Conservation (phyloP, 2,888 invertebrate species). For the Heliconius charithonia region DNA sequence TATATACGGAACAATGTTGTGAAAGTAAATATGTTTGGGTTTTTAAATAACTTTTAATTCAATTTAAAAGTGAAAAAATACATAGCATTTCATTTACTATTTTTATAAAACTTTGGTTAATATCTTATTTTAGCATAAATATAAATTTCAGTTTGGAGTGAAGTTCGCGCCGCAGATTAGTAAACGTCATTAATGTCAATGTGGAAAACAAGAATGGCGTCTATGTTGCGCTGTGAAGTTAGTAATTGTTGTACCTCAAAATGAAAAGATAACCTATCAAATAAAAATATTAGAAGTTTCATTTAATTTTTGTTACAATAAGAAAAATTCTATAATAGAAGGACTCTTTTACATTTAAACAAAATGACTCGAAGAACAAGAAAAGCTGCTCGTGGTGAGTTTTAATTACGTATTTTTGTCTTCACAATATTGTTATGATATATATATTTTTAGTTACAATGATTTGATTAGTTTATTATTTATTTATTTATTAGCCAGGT, state of each 20-base stretch:
- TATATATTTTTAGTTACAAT: not conserved
- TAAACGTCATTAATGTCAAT: slow-evolving; percentile 22
- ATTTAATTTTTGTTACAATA: not conserved
- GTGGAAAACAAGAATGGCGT: slow-evolving; percentile 24
- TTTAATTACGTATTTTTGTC: slow-evolving; percentile 10
- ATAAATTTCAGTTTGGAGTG: slow-evolving; percentile 2
- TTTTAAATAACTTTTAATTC: no score
- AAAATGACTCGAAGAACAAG: slow-evolving; percentile 59
- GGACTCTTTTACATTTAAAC: not conserved
- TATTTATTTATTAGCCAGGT: not conserved
- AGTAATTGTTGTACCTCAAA: slow-evolving; percentile 6
- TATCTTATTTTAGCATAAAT: no score
- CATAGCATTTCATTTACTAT: no score
- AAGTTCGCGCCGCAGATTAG: slow-evolving; percentile 5
- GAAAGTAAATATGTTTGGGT: not conserved
- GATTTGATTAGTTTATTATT: not conserved
- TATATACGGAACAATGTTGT: not conserved
- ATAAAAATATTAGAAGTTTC: slow-evolving; percentile 7
- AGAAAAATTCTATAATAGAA: not conserved
- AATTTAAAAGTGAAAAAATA: no score
- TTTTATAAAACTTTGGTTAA: no score
- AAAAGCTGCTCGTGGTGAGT: slow-evolving; percentile 57
- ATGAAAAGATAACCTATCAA: slow-evolving; percentile 24
- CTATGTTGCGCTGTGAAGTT: slow-evolving; percentile 26
- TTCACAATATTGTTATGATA: not conserved